These are phyloP conservation scores for Lucilia sericata DNA, from an alignment of 1,140 invertebrate genomes.

Conservation along the genomic window DNA sequence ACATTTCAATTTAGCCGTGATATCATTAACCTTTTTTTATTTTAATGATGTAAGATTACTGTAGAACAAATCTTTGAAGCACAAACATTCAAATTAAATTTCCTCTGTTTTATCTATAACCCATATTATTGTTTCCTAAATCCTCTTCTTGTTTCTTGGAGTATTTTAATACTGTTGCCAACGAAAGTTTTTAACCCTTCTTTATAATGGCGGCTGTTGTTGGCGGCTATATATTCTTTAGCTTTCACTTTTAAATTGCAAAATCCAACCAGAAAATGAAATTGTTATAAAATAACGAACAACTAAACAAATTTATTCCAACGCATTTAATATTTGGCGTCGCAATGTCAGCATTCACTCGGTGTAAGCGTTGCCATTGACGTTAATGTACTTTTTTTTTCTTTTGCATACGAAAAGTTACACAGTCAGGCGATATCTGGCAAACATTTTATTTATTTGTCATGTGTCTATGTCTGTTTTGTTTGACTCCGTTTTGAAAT, in stretches of 20 bases:
- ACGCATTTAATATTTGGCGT: constrained; percentile 16
- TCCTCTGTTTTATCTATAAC: background rate
- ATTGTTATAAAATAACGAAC: no score
- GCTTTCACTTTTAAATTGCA: background rate
- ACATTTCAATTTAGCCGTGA: no score
- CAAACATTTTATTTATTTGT: background rate
- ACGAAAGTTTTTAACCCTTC: no score
- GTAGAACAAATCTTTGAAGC: no score
- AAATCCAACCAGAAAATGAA: no score
- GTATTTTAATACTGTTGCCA: no score
- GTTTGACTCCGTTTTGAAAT: background rate
- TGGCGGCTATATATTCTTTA: background rate
- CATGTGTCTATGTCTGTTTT: background rate
- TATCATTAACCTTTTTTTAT: no score
- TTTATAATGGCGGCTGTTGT: no score
- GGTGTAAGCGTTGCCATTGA: background rate
- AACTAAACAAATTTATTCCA: background rate
- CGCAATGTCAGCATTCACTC: background rate
- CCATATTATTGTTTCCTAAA: background rate
- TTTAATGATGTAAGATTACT: no score
- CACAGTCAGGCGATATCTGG: background rate
- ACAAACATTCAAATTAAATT: no score
- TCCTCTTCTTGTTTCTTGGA: no score
- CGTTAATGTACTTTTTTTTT: background rate
- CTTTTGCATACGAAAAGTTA: no score